Conservation (phyloP, 2,113 vertebrate genomes). For the Passer domesticus region DNA sequence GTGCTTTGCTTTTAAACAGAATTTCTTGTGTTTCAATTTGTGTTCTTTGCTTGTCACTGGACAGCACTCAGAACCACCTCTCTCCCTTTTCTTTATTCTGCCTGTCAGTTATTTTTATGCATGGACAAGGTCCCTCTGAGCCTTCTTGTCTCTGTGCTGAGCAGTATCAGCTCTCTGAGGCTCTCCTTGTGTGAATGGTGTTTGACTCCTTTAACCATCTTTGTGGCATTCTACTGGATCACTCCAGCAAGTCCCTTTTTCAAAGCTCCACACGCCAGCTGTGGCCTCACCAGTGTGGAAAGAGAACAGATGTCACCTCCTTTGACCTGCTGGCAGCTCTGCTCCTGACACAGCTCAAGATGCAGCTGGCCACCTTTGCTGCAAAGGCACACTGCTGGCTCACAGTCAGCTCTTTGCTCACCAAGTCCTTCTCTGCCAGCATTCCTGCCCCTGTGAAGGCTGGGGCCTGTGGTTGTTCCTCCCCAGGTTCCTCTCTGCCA, state of each 20-base stretch:
- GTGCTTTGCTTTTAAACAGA: neutral
- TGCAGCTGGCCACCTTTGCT: neutral
- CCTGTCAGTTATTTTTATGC: neutral
- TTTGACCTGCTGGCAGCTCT: neutral
- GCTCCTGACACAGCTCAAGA: neutral
- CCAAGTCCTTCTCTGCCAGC: neutral
- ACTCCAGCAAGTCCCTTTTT: neutral
- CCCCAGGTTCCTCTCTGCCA: neutral
- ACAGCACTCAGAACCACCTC: neutral
- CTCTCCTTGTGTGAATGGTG: neutral
- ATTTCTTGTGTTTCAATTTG: neutral
- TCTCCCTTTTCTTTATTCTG: neutral
- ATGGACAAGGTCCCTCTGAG: neutral
- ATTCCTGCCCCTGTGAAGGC: neutral
- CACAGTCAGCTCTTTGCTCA: neutral
- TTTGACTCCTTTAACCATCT: neutral
- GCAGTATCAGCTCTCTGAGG: neutral
- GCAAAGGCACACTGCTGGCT: neutral
- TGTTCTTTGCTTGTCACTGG: neutral
- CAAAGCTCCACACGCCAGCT: accelerated
- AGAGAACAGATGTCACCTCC: neutral
- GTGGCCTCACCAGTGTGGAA: neutral
- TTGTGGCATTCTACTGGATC: neutral
- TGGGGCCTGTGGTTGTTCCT: too few species aligned
- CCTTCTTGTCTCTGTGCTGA: accelerated